phyloP scores from a whole-genome alignment of 2,888 invertebrate genomes.

The Cosmorhoe ocellata region DNA sequence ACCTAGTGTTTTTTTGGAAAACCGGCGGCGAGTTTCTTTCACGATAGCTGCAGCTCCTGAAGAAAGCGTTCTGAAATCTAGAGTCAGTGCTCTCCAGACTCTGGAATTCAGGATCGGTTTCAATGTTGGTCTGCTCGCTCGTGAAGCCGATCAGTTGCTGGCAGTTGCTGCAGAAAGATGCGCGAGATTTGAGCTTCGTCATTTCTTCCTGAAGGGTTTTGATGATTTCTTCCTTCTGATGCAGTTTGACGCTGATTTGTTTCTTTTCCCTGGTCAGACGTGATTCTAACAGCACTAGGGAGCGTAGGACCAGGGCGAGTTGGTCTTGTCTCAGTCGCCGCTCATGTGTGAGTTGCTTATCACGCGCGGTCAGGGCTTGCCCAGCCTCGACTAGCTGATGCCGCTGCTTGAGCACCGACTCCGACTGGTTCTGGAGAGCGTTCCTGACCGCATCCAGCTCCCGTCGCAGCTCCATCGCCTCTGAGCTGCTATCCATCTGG shows the following conservation, averaged over 20 bases:
- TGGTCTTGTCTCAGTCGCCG: conserved; percentile 86
- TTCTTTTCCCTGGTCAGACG: conserved; percentile 88
- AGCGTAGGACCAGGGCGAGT: conserved; percentile 86
- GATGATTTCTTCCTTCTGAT: conserved; percentile 88
- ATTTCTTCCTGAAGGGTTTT: conserved; percentile 87
- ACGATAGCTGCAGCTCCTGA: conserved; percentile 76
- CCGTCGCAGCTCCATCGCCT: conserved; percentile 81
- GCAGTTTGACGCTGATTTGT: conserved; percentile 85
- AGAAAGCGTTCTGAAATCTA: conserved; percentile 73
- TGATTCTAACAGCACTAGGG: conserved; percentile 87
- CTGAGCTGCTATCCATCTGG: conserved; percentile 86
- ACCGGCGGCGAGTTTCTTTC: conserved; percentile 76
- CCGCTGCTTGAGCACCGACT: conserved; percentile 84
- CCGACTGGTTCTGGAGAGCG: conserved; percentile 85
- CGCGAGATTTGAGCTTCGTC: conserved; percentile 82
- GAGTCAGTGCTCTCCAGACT: conserved; percentile 79
- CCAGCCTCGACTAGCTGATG: conserved; percentile 86
- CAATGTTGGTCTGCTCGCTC: conserved; percentile 79
- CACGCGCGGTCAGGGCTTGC: conserved; percentile 82
- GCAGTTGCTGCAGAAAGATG: conserved; percentile 76
- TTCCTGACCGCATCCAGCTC: conserved; percentile 86
- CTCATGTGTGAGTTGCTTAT: conserved; percentile 83
- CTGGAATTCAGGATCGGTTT: conserved; percentile 79
- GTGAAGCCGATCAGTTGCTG: conserved; percentile 77
- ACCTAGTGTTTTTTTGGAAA: conserved; percentile 79